These are phyloP conservation scores for Stenolophus ochropezus DNA, from an alignment of 2,888 invertebrate genomes.

Conservation along the genomic window DNA sequence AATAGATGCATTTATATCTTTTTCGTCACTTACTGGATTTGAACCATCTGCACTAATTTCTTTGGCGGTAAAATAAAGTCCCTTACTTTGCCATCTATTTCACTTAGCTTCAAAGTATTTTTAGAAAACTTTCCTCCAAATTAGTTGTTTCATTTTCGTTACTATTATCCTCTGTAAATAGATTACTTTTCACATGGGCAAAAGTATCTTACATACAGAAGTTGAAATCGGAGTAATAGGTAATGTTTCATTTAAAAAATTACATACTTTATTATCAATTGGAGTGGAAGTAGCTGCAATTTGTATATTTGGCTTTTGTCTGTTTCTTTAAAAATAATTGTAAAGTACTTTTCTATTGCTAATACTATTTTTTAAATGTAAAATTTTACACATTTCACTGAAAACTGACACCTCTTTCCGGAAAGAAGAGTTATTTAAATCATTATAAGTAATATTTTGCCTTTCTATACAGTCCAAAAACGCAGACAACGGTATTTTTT, in stretches of 20 bases:
- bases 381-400: not conserved
- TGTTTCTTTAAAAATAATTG: slow-evolving; percentile 21
- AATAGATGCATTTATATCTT: not conserved
- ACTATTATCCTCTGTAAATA: not conserved
- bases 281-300: not conserved
- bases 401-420: not conserved
- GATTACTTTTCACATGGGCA: not conserved
- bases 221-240: not conserved
- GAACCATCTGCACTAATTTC: not conserved
- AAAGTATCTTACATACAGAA: not conserved
- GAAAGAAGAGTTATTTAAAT: not conserved
- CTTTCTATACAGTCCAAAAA: not conserved
- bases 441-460: not conserved
- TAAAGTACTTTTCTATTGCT: not conserved
- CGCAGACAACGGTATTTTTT: not conserved
- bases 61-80: not conserved
- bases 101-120: not conserved
- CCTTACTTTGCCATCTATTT: not conserved
- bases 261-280: not conserved
- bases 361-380: slow-evolving; percentile 5
- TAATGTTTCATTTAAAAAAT: not conserved
- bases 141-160: not conserved
- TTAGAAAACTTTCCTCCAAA: not conserved
- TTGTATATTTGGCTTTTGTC: not conserved
- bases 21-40: not conserved